Evolutionary conservation across 2,797 vertebrate genomes (phyloP), one percentile per base, ranked within the genome.

Genomic region (Chloroceryle amazona): DNA sequence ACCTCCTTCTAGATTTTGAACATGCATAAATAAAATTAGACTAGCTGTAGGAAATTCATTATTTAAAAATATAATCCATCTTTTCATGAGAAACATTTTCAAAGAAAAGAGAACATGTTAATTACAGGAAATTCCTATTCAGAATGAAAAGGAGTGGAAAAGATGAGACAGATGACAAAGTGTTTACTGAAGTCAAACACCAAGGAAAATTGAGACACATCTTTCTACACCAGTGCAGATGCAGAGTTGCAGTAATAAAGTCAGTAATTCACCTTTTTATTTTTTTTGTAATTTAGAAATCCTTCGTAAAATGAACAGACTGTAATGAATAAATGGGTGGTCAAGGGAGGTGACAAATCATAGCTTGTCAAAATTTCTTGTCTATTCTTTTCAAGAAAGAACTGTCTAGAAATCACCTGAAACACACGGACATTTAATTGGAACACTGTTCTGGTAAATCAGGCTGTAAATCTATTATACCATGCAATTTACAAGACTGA

Each of bases 1-100:
- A 39, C 33, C 71, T 76, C 54, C 70, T 70, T 70, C 39, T 86
- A 90, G 91, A 92, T 85, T 96, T 89, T 93, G 66, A 94, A 96
- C 75, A 70, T 44, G 42, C 75, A 82, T 33, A 85, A 85, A 74
- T 54, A 92, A 73, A 89, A 57, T 74, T 94, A 88, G 66, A 62
- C 41, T 84, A 80, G 81, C 10, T 13, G 39, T 86, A 91, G 82
- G 62, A 81, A 75, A 90, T 84, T 25, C 1, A 62, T 90, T 33
- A 80, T 89, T 85, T 68, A 88, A 93, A 93, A 31, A 37, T 74
- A 78, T n/a, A 47, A 67, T 49, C 22, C 65, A 76, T 63, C 68
- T 92, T 60, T 63, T 86, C 63, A 60, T 41, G 57, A 78, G 5
- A 9, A 42, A 58, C 6, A 3, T 37, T 84, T 95, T 86, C 70